These are phyloP conservation scores for Eupithecia dodoneata DNA, from an alignment of 2,888 invertebrate genomes.

Conservation along the genomic window DNA sequence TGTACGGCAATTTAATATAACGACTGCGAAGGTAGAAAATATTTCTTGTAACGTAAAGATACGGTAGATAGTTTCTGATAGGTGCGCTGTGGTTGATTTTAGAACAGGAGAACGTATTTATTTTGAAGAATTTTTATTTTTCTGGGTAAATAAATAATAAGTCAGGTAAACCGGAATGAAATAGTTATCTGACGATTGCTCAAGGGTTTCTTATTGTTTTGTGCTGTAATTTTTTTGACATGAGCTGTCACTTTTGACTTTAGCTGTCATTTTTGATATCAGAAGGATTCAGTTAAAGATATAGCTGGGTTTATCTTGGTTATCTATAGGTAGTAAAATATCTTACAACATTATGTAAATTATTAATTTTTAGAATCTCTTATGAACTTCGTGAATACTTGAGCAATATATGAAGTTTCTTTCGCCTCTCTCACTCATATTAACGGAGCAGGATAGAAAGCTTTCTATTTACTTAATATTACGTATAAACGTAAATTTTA, in stretches of 20 bases:
- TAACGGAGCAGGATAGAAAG: slow-evolving; percentile 52
- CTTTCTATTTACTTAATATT: slow-evolving; percentile 70
- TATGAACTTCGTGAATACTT: slow-evolving; percentile 21
- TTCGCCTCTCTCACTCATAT: slow-evolving; percentile 46
- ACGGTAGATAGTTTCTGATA: slow-evolving; percentile 1
- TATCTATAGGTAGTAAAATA: not conserved
- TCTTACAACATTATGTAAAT: not conserved
- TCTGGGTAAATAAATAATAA: slow-evolving; percentile 1
- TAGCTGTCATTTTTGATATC: not conserved
- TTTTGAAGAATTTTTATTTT: slow-evolving; percentile 5
- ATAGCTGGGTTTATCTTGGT: slow-evolving; percentile 7
- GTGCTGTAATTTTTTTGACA: not conserved
- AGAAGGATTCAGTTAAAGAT: not conserved
- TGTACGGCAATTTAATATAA: not conserved
- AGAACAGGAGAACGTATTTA: slow-evolving; percentile 30
- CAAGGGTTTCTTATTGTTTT: not conserved
- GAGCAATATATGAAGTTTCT: slow-evolving; percentile 28
- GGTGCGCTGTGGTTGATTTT: slow-evolving; percentile 10
- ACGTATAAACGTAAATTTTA: slow-evolving; percentile 67
- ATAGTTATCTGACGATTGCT: slow-evolving; percentile 4
- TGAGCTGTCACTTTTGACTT: not conserved
- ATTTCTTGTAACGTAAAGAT: not conserved
- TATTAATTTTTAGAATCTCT: slow-evolving; percentile 23
- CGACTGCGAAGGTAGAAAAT: not conserved
- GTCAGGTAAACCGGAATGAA: slow-evolving; percentile 4